A percentile compares a stretch with the other conserved stretches of the same genome.
phyloP scores from a whole-genome alignment of 1,140 invertebrate species.

The Potamilus streckersoni region DNA sequence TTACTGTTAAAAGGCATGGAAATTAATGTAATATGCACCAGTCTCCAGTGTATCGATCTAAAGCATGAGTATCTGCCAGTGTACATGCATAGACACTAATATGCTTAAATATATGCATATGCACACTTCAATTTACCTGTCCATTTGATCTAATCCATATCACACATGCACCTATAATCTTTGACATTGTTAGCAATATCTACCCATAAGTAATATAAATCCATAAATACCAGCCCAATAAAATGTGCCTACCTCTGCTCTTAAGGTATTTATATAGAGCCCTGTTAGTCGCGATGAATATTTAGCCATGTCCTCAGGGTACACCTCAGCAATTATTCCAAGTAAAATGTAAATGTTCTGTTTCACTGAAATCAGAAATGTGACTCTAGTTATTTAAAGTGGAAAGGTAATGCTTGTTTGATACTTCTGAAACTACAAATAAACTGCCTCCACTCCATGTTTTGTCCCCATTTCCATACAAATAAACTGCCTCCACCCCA shows the following conservation, averaged over 20 bases:
- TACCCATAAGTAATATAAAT: no score
- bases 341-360: constrained; percentile 60
- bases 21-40: no score
- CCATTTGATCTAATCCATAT: no score
- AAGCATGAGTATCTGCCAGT: no score
- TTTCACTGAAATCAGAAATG: constrained; percentile 54
- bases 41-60: no score
- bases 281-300: constrained; percentile 53
- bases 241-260: constrained; percentile 52
- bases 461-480: not conserved
- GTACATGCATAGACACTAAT: no score
- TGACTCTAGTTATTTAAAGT: not conserved
- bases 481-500: no score
- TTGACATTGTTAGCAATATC: no score
- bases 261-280: constrained; percentile 55
- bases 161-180: no score
- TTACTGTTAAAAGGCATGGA: not conserved
- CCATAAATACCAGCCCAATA: no score
- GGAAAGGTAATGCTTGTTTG: not conserved
- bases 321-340: constrained; percentile 62
- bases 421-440: not conserved
- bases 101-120: no score
- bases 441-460: not conserved
- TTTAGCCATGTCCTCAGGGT: constrained; percentile 57
- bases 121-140: no score